A percentile compares a stretch with the other conserved stretches of the same genome.
phyloP scores from a whole-genome alignment of 92 coral and sea anemone species.

The Zoanthus sansibaricus region DNA sequence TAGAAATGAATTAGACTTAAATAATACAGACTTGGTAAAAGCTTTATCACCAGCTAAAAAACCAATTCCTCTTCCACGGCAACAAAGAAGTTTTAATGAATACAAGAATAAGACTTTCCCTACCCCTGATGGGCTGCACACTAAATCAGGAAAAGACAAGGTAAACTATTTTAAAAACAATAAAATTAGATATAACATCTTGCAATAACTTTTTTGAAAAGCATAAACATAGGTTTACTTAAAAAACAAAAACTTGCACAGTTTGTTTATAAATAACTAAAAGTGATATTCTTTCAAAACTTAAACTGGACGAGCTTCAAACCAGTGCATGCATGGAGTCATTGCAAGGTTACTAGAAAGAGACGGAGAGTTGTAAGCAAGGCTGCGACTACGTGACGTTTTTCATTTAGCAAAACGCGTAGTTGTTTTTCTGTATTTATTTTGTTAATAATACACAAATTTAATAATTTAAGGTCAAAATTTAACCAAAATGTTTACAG shows the following conservation, averaged over 20 bases:
- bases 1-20: slow-evolving; percentile 60
- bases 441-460: background rate
- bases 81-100: slow-evolving; percentile 20
- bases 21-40: slow-evolving; percentile 34
- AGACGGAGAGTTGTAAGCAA: background rate
- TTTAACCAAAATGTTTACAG: background rate
- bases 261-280: too few relatives aligned
- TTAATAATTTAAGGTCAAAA: background rate
- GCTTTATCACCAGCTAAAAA: slow-evolving; percentile 38
- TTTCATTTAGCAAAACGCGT: background rate
- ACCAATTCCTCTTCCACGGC: slow-evolving; percentile 50
- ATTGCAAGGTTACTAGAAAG: background rate
- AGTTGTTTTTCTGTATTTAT: background rate
- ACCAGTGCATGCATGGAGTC: background rate
- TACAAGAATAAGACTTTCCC: background rate
- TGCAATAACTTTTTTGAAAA: too few relatives aligned
- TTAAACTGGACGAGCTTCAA: too few relatives aligned
- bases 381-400: background rate
- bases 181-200: too few relatives aligned
- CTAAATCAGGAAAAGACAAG: slow-evolving; percentile 15
- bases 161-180: too few relatives aligned
- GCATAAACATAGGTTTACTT: too few relatives aligned
- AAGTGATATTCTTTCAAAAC: too few relatives aligned
- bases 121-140: background rate
- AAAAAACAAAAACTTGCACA: too few relatives aligned